Percentiles rank a stretch among this genome's conserved stretches.
Conservation (phyloP, 2,888 invertebrate species). For the Drosophila vallismaia region DNA sequence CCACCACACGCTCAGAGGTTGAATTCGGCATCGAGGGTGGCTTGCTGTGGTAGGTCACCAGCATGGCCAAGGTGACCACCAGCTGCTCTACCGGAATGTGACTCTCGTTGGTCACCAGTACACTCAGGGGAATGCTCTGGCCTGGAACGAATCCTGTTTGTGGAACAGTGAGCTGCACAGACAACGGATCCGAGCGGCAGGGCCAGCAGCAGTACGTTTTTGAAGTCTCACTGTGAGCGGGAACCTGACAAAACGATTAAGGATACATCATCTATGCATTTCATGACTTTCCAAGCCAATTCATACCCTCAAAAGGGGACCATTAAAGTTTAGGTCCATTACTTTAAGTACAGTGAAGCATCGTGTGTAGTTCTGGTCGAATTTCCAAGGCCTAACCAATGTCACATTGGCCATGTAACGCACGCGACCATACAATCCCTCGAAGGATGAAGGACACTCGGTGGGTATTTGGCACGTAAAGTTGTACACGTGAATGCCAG, state of each 20-base stretch:
- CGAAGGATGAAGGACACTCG: conserved; percentile 85
- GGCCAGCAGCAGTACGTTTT: conserved; percentile 80
- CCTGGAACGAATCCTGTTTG: conserved; percentile 81
- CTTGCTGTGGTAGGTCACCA: conserved; percentile 62
- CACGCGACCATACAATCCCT: conserved; percentile 84
- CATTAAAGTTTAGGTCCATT: conserved; percentile 86
- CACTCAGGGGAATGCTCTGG: conserved; percentile 67
- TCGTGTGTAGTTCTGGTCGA: conserved; percentile 87
- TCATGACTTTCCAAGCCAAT: background rate
- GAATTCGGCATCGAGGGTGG: conserved; percentile 33
- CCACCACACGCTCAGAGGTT: conserved; percentile 58
- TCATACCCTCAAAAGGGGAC: conserved; percentile 61
- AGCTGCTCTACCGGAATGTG: conserved; percentile 83
- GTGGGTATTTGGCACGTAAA: conserved; percentile 85
- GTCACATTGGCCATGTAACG: conserved; percentile 87
- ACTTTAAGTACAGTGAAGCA: conserved; percentile 91
- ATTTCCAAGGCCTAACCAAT: conserved; percentile 93
- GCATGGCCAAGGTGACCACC: conserved; percentile 71
- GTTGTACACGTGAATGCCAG: conserved; percentile 85
- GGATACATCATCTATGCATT: background rate
- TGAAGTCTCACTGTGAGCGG: conserved; percentile 59
- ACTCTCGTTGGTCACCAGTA: conserved; percentile 87
- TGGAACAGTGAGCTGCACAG: conserved; percentile 68
- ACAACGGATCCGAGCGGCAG: conserved; percentile 70
- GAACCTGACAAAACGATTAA: conserved; percentile 53